Percentiles rank a stretch among this genome's conserved stretches.
Conservation (phyloP, 2,888 invertebrate species). For the Thereva nobilitata region DNA sequence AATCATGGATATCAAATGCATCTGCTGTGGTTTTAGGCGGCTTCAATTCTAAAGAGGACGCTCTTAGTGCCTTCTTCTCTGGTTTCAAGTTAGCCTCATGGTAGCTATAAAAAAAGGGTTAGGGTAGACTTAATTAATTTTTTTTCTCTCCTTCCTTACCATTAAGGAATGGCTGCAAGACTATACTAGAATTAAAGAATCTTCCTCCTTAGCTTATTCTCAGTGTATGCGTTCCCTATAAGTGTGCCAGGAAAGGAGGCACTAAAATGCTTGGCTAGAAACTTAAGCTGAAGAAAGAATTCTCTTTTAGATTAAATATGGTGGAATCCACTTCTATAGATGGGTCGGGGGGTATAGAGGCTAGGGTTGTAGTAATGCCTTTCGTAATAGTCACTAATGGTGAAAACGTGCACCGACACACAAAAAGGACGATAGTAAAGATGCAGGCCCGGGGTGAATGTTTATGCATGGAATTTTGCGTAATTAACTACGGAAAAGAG, state of each 20-base stretch:
- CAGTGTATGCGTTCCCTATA: too few species aligned
- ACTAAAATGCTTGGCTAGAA: conserved; percentile 12
- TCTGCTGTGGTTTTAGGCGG: conserved; percentile 10
- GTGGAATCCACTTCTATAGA: conserved; percentile 5
- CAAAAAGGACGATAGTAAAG: too few species aligned
- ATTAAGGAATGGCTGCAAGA: conserved; percentile 1
- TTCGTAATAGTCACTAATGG: neutral
- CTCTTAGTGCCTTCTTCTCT: conserved; percentile 8
- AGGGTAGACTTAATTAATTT: conserved; percentile 25
- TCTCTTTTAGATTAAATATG: conserved; percentile 1
- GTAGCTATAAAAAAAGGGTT: conserved; percentile 11
- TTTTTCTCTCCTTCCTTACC: neutral
- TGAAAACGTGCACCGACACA: neutral
- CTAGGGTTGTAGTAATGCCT: conserved; percentile 8
- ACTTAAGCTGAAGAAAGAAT: conserved; percentile 14
- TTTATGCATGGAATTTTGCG: neutral
- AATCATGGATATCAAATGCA: conserved; percentile 12
- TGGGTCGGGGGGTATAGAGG: neutral
- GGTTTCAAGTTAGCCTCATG: conserved; percentile 6
- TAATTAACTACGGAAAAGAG: neutral
- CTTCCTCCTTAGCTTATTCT: neutral
- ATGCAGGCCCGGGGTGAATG: too few species aligned
- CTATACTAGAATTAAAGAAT: neutral
- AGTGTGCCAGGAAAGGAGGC: neutral
- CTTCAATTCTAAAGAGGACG: conserved; percentile 10